Evolutionary conservation across 1,140 invertebrate genomes (phyloP).

Genomic region (Drosophila gunungcola): DNA sequence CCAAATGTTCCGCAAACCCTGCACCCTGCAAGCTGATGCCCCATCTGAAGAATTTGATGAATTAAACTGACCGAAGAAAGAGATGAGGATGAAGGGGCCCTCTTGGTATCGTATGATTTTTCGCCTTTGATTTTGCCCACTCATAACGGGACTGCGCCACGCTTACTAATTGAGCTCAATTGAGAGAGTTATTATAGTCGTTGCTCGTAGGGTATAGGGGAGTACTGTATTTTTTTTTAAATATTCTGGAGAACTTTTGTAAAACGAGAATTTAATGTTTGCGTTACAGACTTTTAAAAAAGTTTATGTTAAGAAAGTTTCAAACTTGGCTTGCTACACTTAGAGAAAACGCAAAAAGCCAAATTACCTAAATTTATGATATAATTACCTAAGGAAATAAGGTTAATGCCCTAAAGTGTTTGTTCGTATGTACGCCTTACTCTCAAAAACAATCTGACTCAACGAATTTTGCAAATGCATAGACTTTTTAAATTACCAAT

Average conservation of each 20-base stretch:
- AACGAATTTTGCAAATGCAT: no score
- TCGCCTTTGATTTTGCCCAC: constrained; percentile 20
- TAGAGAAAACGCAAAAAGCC: no score
- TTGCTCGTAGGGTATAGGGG: neutral
- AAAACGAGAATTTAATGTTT: neutral
- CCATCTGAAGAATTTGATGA: constrained; percentile 1
- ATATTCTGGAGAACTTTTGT: neutral
- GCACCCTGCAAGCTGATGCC: neutral
- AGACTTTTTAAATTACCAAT: no score
- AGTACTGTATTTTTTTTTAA: neutral
- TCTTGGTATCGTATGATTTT: constrained; percentile 40
- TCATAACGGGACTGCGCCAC: constrained; percentile 32
- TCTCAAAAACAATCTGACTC: no score
- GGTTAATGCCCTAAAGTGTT: no score
- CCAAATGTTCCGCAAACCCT: neutral
- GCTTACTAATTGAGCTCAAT: constrained; percentile 64
- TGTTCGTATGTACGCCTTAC: no score
- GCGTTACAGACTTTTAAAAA: no score
- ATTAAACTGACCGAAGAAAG: constrained; percentile 4
- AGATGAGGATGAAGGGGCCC: neutral
- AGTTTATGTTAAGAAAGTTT: no score
- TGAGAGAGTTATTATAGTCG: constrained; percentile 18
- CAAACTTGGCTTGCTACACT: no score
- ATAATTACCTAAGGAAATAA: no score
- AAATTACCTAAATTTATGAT: no score